These are phyloP conservation scores for Crioceris asparagi DNA, from an alignment of 2,888 invertebrate species.

Conservation along the genomic window DNA sequence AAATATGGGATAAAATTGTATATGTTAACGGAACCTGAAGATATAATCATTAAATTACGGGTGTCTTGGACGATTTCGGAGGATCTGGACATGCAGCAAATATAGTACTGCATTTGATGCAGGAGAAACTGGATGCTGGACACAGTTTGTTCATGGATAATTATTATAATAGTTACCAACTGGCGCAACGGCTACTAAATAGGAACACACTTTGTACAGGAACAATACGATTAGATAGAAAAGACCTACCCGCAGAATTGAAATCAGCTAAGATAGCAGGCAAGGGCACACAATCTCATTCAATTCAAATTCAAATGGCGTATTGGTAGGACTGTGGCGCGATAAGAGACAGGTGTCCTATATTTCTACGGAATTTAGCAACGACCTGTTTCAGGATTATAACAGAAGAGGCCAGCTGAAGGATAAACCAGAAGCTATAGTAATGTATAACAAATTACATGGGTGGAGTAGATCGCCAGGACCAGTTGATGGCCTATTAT, in stretches of 20 bases:
- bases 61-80: slow-evolving; percentile 1
- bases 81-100: slow-evolving; percentile 12
- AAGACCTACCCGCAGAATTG: slow-evolving; percentile 11
- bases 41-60: slow-evolving; percentile 12
- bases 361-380: slow-evolving; percentile 21
- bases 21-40: slow-evolving; percentile 29
- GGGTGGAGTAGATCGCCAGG: not conserved
- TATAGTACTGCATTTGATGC: slow-evolving; percentile 12
- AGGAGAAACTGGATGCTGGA: slow-evolving; percentile 10
- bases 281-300: slow-evolving; percentile 13
- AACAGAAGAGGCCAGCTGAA: slow-evolving; percentile 14
- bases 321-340: slow-evolving; percentile 25
- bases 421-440: slow-evolving; percentile 9
- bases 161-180: slow-evolving; percentile 10
- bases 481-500: slow-evolving; percentile 2
- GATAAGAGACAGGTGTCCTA: slow-evolving; percentile 23
- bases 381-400: slow-evolving; percentile 12
- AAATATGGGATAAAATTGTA: slow-evolving; percentile 29
- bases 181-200: slow-evolving; percentile 11
- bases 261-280: slow-evolving; percentile 6
- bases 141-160: slow-evolving; percentile 15
- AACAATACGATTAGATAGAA: slow-evolving; percentile 16
- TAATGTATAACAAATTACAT: slow-evolving; percentile 11
- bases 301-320: slow-evolving; percentile 17
- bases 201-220: slow-evolving; percentile 27